Conservation (phyloP, 2,888 invertebrate genomes). For the Apeira syringaria region DNA sequence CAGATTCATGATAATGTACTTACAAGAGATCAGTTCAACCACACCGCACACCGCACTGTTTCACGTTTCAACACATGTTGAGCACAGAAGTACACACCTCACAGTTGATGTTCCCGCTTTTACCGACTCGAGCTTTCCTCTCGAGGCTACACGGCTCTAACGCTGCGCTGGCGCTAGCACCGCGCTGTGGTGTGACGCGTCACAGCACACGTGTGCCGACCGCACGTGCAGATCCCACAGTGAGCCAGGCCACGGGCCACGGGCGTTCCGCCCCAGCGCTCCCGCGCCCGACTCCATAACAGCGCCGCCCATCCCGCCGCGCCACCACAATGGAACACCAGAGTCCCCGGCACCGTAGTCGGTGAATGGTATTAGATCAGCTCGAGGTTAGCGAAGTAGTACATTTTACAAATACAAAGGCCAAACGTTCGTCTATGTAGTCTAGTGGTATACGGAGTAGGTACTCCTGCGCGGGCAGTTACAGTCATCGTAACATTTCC, state of each 20-base stretch:
- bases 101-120: conserved; percentile 6
- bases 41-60: not conserved
- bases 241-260: too few relatives aligned
- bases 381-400: conserved; percentile 1
- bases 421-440: too few relatives aligned
- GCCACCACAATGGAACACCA: conserved; percentile 64
- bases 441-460: too few relatives aligned
- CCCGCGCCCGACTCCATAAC: conserved; percentile 75
- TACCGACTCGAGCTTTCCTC: conserved; percentile 29
- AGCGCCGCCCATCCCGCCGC: conserved; percentile 64
- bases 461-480: too few relatives aligned
- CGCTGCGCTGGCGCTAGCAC: conserved; percentile 36
- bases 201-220: conserved; percentile 61
- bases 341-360: conserved; percentile 31
- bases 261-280: conserved; percentile 72
- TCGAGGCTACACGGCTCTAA: conserved; percentile 40
- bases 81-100: too few relatives aligned
- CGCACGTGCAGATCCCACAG: conserved; percentile 70
- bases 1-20: too few relatives aligned
- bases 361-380: conserved; percentile 9
- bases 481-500: too few relatives aligned
- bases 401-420: too few relatives aligned
- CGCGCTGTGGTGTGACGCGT: conserved; percentile 55
- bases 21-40: too few relatives aligned
- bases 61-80: conserved; percentile 4